phyloP scores from a whole-genome alignment of 2,113 vertebrate species.

The Pelobates fuscus region DNA sequence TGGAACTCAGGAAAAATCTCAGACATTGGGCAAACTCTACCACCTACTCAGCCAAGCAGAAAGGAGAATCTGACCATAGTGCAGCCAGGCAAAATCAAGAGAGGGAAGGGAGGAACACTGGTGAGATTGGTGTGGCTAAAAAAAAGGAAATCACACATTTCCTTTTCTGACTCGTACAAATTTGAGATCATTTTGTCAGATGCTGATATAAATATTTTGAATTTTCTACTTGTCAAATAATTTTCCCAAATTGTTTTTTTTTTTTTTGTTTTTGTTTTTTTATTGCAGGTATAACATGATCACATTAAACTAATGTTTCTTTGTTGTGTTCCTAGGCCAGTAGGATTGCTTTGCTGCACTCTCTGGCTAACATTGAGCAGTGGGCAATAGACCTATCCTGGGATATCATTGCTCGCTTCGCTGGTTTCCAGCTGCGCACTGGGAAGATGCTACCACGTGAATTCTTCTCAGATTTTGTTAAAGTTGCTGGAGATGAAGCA shows the following conservation, averaged over 20 bases:
- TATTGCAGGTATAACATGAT: no score
- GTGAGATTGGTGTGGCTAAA: constrained; percentile 46
- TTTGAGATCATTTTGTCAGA: no score
- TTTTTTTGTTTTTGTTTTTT: no score
- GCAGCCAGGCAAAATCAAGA: constrained; percentile 64
- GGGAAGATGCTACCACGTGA: constrained; percentile 58
- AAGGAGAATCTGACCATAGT: constrained; percentile 60
- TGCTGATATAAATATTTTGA: no score
- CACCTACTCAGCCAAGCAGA: constrained; percentile 60
- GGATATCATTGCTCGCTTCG: constrained; percentile 65
- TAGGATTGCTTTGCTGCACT: constrained; percentile 64
- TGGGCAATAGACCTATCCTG: constrained; percentile 69
- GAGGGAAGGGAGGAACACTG: constrained; percentile 66
- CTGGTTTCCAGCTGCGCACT: constrained; percentile 50
- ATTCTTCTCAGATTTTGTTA: constrained; percentile 67
- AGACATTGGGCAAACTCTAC: constrained; percentile 57
- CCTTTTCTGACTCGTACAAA: no score
- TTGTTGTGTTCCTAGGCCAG: constrained; percentile 55
- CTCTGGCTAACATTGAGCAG: constrained; percentile 67
- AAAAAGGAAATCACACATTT: no score
- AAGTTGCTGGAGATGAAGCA: constrained; percentile 67
- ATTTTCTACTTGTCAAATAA: no score
- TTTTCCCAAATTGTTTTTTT: no score
- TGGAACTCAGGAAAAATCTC: constrained; percentile 60
- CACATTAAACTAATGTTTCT: constrained; percentile 22